These are phyloP conservation scores for Margaritifera margaritifera DNA, from an alignment of 2,888 invertebrate species.

Conservation along the genomic window DNA sequence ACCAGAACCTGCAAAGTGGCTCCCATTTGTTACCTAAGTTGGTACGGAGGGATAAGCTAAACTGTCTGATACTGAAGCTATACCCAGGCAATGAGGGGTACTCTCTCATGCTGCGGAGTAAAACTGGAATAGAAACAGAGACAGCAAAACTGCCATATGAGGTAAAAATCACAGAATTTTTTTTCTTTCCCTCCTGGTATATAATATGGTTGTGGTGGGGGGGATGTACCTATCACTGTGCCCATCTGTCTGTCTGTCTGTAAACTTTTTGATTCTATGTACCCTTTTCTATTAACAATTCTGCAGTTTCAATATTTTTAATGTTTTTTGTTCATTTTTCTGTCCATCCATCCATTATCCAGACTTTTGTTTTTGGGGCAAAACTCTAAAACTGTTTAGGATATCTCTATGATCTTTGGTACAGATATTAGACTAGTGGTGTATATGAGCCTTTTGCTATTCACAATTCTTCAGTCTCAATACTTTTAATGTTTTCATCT, in stretches of 20 bases:
- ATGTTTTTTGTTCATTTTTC: no score
- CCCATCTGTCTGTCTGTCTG: background rate
- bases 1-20: slow-evolving; percentile 57
- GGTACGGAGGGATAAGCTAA: slow-evolving; percentile 87
- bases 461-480: no score
- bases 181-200: background rate
- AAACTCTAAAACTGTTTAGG: no score
- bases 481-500: no score
- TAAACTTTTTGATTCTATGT: background rate
- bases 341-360: no score
- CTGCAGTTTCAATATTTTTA: no score
- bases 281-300: no score
- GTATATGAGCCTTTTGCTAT: no score
- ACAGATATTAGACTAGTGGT: no score
- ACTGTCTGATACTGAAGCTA: slow-evolving; percentile 91
- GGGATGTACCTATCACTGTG: background rate
- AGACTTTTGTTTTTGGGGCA: no score
- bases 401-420: no score
- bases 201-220: background rate
- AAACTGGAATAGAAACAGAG: slow-evolving; percentile 65
- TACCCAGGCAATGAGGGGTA: slow-evolving; percentile 95
- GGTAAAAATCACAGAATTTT: slow-evolving; percentile 68
- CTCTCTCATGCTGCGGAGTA: slow-evolving; percentile 77
- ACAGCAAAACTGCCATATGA: slow-evolving; percentile 81
- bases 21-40: slow-evolving; percentile 84